Conservation (phyloP, 2,113 vertebrate genomes). For the Megaceryle torquata region DNA sequence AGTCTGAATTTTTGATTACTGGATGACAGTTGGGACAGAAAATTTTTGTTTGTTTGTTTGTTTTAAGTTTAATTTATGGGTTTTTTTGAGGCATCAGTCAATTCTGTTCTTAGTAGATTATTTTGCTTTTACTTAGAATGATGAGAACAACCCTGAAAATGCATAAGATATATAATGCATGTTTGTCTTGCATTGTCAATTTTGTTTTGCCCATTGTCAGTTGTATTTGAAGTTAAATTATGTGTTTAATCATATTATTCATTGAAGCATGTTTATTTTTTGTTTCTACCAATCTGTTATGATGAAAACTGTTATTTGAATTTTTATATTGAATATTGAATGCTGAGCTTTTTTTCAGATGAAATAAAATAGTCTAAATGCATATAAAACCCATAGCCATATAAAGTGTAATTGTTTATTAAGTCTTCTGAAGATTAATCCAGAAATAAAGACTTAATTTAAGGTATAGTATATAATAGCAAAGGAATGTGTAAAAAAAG, state of each 20-base stretch:
- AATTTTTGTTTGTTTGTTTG: neutral
- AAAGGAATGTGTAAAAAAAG: neutral
- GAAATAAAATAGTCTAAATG: neutral
- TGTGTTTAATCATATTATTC: conserved; percentile 43
- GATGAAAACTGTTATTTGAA: neutral
- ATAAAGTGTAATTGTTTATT: neutral
- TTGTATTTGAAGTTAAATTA: conserved; percentile 48
- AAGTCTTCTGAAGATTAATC: neutral
- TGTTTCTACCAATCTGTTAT: neutral
- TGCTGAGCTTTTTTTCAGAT: neutral
- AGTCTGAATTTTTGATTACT: neutral
- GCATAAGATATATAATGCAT: neutral
- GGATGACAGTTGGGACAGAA: neutral
- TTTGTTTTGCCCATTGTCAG: conserved; percentile 35
- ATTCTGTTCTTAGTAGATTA: neutral
- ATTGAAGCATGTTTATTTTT: conserved; percentile 15
- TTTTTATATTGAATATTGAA: conserved; percentile 14
- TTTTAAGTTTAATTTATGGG: neutral
- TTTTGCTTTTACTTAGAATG: neutral
- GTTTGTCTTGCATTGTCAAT: conserved; percentile 21
- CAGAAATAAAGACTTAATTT: neutral
- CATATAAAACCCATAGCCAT: neutral
- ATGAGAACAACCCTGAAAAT: neutral
- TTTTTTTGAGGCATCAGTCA: neutral
- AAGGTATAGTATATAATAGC: neutral